Percentiles rank a stretch among this genome's conserved stretches.
Evolutionary conservation across 37 sponge, comb jelly and placozoan species (phyloP).

Genomic region (Eunapius fragilis): DNA sequence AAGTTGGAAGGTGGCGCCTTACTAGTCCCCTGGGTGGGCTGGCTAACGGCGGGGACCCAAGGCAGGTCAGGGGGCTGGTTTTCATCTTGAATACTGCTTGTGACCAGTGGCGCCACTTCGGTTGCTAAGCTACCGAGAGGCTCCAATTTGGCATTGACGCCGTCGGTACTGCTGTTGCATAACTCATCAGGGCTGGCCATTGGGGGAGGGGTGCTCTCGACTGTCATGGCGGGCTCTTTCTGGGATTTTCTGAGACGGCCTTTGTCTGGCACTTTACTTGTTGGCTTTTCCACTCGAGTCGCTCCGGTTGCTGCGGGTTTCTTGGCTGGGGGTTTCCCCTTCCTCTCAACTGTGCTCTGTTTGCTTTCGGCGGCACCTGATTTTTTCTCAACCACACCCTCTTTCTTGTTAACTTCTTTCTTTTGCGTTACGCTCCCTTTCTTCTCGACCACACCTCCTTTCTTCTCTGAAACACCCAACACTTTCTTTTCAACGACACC

Average conservation of each 20-base stretch:
- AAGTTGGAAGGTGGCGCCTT: neutral
- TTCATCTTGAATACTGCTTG: neutral
- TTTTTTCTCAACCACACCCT: neutral
- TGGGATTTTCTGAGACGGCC: neutral
- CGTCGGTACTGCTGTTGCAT: too few species aligned
- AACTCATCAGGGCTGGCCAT: too few species aligned
- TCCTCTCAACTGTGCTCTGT: neutral
- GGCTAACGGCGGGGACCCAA: neutral
- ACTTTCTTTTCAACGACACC: neutral
- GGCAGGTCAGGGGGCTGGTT: neutral
- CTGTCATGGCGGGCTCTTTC: neutral
- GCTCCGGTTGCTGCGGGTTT: neutral
- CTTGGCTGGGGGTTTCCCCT: neutral
- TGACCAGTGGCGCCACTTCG: neutral
- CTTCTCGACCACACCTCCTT: neutral
- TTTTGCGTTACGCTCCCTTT: neutral
- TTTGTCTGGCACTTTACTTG: neutral
- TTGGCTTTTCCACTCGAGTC: neutral
- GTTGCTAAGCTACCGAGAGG: too few species aligned
- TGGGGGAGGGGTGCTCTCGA: too few species aligned
- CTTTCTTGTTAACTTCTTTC: neutral
- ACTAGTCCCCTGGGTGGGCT: too few species aligned
- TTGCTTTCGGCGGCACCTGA: neutral
- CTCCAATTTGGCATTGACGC: too few species aligned
- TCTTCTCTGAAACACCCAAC: neutral